A percentile compares a stretch with the other conserved stretches of the same genome.
phyloP scores from a whole-genome alignment of 2,888 invertebrate species.

The Thecocarcelia acutangulata region DNA sequence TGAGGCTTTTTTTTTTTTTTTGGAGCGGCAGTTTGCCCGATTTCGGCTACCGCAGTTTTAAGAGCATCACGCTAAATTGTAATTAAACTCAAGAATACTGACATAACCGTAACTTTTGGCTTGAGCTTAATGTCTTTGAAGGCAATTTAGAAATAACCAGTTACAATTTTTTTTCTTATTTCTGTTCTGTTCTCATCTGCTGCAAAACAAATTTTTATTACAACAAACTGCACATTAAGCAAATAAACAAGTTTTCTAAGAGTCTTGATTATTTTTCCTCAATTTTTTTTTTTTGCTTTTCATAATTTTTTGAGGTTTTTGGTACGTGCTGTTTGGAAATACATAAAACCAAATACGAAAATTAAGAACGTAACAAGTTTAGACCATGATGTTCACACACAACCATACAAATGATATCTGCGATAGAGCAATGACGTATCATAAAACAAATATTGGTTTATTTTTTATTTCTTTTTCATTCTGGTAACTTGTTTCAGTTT shows the following conservation, averaged over 20 bases:
- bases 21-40: constrained; percentile 3
- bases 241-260: constrained; percentile 46
- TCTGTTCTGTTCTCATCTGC: constrained; percentile 28
- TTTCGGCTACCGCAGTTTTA: constrained; percentile 62
- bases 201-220: constrained; percentile 64
- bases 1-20: too few relatives aligned
- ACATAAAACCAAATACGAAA: constrained; percentile 17
- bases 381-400: constrained; percentile 2
- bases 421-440: constrained; percentile 3
- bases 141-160: constrained; percentile 68
- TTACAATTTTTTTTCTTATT: constrained; percentile 48
- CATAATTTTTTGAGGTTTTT: constrained; percentile 62
- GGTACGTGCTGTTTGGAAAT: constrained; percentile 66
- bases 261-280: constrained; percentile 32
- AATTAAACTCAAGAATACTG: constrained; percentile 66
- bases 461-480: constrained; percentile 3
- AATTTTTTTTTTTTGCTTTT: constrained; percentile 24
- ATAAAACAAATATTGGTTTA: constrained; percentile 46
- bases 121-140: constrained; percentile 67
- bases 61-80: constrained; percentile 62
- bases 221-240: constrained; percentile 32
- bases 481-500: constrained; percentile 53
- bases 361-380: constrained; percentile 56
- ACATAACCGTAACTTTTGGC: constrained; percentile 68
- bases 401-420: not conserved